A percentile compares a stretch with the other conserved stretches of the same genome.
Conservation (phyloP, 2,797 vertebrate species). For the Neosilurus hyrtlii region DNA sequence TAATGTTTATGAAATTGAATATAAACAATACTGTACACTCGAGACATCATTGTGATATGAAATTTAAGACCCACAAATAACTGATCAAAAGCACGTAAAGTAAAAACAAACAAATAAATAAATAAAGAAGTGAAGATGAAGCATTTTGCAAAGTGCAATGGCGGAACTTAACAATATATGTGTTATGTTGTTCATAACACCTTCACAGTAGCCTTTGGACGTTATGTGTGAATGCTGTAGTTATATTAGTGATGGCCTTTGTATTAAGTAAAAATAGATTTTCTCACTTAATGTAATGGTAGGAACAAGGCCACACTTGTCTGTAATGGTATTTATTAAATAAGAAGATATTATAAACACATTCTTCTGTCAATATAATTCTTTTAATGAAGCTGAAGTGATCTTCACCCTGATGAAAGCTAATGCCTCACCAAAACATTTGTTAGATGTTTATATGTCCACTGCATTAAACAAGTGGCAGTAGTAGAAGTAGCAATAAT, state of each 20-base stretch:
- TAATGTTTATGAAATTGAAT: background rate
- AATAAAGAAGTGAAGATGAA: background rate
- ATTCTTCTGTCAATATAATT: background rate
- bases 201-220: conserved; percentile 37
- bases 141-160: conserved; percentile 20
- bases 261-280: conserved; percentile 8
- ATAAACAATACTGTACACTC: background rate
- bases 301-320: background rate
- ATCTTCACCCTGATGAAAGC: background rate
- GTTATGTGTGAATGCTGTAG: conserved; percentile 18
- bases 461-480: background rate
- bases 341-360: background rate
- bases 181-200: conserved; percentile 12
- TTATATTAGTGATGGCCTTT: conserved; percentile 9
- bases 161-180: conserved; percentile 19
- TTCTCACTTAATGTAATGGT: background rate
- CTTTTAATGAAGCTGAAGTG: conserved; percentile 16
- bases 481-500: no score
- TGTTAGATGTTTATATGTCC: background rate
- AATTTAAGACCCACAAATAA: background rate
- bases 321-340: background rate
- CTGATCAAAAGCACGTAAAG: background rate
- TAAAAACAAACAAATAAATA: no score
- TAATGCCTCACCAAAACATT: conserved; percentile 21
- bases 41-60: background rate